phyloP scores from a whole-genome alignment of 1,140 invertebrate genomes.

The Trinorchestia longiramus region DNA sequence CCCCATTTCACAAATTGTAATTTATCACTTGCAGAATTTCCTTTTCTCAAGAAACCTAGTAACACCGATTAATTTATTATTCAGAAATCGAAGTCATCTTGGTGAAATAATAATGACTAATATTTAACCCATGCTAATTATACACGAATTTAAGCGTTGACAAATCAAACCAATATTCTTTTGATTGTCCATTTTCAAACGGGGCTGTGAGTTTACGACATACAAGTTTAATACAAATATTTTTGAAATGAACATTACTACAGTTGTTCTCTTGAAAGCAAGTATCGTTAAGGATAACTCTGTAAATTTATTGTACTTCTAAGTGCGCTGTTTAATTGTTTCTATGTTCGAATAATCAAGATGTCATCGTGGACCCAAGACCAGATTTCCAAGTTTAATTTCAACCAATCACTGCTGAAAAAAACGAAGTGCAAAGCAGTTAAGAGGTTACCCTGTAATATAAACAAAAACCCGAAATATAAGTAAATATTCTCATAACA shows the following conservation, averaged over 20 bases:
- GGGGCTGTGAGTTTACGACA: not conserved
- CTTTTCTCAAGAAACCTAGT: too few species aligned
- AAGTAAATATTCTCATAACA: not conserved
- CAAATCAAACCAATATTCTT: not conserved
- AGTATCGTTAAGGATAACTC: not conserved
- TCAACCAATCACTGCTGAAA: not conserved
- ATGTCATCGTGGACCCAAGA: not conserved
- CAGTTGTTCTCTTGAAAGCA: not conserved
- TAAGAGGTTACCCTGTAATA: not conserved
- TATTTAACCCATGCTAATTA: too few species aligned
- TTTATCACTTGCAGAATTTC: too few species aligned
- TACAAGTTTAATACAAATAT: not conserved
- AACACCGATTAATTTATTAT: too few species aligned
- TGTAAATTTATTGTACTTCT: not conserved
- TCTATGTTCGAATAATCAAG: not conserved
- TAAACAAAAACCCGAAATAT: not conserved
- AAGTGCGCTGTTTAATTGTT: not conserved
- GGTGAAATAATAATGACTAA: too few species aligned
- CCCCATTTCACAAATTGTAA: too few species aligned
- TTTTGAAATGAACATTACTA: not conserved
- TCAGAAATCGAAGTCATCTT: too few species aligned
- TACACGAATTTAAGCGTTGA: too few species aligned
- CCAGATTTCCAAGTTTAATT: not conserved
- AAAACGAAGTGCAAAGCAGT: not conserved
- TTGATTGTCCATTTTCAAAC: not conserved